These are phyloP conservation scores for Pogonocherus hispidulus DNA, from an alignment of 2,888 invertebrate species.

Conservation along the genomic window DNA sequence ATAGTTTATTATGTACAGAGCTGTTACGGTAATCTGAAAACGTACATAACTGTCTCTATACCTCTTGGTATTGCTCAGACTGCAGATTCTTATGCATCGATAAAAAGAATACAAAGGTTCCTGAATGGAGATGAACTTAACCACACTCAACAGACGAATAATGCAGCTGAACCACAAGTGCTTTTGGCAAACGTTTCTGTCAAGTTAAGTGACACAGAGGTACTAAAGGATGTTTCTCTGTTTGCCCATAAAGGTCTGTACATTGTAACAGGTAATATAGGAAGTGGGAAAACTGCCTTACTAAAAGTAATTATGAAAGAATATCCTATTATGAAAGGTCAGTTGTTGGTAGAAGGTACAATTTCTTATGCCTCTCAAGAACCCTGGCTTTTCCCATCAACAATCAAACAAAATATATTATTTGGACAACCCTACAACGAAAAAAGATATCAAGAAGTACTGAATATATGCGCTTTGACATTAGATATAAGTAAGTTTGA, in stretches of 20 bases:
- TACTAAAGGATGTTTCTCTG: slow-evolving; percentile 68
- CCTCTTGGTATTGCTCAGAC: slow-evolving; percentile 56
- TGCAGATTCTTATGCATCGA: slow-evolving; percentile 55
- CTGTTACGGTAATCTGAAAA: slow-evolving; percentile 49
- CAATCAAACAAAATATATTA: slow-evolving; percentile 61
- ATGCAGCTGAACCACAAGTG: slow-evolving; percentile 33
- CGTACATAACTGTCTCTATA: slow-evolving; percentile 55
- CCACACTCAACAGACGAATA: background rate
- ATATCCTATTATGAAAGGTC: slow-evolving; percentile 47
- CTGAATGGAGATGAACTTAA: slow-evolving; percentile 36
- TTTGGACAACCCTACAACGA: slow-evolving; percentile 63
- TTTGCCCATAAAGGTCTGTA: slow-evolving; percentile 66
- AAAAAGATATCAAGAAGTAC: slow-evolving; percentile 61
- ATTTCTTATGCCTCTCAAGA: slow-evolving; percentile 61
- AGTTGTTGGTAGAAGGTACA: slow-evolving; percentile 53
- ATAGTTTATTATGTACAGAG: slow-evolving; percentile 50
- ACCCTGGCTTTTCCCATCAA: slow-evolving; percentile 61
- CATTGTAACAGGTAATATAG: slow-evolving; percentile 75
- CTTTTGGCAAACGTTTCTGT: slow-evolving; percentile 47
- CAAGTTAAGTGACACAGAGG: slow-evolving; percentile 53
- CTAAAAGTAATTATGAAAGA: slow-evolving; percentile 59
- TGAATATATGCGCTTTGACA: slow-evolving; percentile 68
- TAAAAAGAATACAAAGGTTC: slow-evolving; percentile 49
- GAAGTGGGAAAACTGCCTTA: slow-evolving; percentile 59
- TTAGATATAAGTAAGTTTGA: slow-evolving; percentile 69